A percentile compares a stretch with the other conserved stretches of the same genome.
Evolutionary conservation across 2,797 vertebrate genomes (phyloP).

Genomic region (Uromys caudimaculatus): DNA sequence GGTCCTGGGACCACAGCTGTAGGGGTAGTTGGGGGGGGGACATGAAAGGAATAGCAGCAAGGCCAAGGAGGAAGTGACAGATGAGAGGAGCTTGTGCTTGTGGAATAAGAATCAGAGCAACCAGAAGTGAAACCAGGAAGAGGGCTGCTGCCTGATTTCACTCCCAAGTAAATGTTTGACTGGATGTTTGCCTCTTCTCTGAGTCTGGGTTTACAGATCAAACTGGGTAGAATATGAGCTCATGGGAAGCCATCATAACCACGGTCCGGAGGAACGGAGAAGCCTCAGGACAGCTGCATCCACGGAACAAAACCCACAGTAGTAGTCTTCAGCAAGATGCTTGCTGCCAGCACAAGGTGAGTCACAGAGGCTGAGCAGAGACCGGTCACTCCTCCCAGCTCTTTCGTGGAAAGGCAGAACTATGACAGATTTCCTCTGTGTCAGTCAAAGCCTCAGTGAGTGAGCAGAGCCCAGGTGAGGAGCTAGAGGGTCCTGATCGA

Average conservation of each 20-base stretch:
- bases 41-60: background rate
- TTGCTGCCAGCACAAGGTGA: slow-evolving; percentile 21
- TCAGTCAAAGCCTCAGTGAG: background rate
- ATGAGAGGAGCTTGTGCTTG: background rate
- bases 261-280: background rate
- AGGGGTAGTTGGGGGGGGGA: background rate
- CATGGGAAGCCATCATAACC: background rate
- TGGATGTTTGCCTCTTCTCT: slow-evolving; percentile 57
- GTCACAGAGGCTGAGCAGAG: background rate
- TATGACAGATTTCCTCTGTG: background rate
- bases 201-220: background rate
- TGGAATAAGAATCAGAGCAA: background rate
- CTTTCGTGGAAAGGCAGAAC: background rate
- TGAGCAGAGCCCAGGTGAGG: background rate
- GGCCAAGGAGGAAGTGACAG: background rate
- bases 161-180: slow-evolving; percentile 79
- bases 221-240: background rate
- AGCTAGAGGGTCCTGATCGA: background rate
- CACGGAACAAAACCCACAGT: background rate
- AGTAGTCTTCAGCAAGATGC: slow-evolving; percentile 30
- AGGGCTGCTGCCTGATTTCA: background rate
- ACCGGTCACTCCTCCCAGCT: background rate
- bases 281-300: background rate
- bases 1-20: background rate
- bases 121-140: slow-evolving; percentile 54